Conservation (phyloP, 2,888 invertebrate genomes). For the Rotaria macrura region DNA sequence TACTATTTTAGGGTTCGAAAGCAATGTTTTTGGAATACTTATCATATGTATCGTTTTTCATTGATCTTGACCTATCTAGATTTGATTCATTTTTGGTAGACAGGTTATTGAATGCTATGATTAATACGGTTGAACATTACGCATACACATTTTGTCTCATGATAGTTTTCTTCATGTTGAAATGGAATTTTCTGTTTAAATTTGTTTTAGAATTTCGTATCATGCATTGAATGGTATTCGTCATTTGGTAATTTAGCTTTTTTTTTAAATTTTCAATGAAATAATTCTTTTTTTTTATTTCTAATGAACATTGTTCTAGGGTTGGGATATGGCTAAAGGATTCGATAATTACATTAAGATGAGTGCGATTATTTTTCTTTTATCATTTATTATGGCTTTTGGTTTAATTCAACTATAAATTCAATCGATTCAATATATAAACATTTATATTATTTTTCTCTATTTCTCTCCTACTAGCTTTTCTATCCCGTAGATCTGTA, state of each 20-base stretch:
- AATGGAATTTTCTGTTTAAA: no score
- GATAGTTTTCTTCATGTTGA: no score
- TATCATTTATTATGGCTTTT: not conserved
- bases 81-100: no score
- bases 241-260: not conserved
- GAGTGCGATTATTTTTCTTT: not conserved
- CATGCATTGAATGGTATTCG: conserved; percentile 14
- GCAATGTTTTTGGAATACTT: no score
- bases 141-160: no score
- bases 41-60: no score
- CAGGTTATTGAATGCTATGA: no score
- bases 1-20: no score
- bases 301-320: not conserved
- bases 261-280: not conserved
- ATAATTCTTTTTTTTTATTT: not conserved
- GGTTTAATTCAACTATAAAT: not conserved
- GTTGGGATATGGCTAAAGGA: not conserved
- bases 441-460: not conserved
- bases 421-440: not conserved
- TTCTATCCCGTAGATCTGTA: not conserved
- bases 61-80: no score
- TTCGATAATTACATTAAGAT: not conserved
- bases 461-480: not conserved
- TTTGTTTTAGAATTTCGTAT: not conserved
- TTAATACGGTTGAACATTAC: no score